phyloP scores from a whole-genome alignment of 2,797 vertebrate species.

The Acridotheres tristis region DNA sequence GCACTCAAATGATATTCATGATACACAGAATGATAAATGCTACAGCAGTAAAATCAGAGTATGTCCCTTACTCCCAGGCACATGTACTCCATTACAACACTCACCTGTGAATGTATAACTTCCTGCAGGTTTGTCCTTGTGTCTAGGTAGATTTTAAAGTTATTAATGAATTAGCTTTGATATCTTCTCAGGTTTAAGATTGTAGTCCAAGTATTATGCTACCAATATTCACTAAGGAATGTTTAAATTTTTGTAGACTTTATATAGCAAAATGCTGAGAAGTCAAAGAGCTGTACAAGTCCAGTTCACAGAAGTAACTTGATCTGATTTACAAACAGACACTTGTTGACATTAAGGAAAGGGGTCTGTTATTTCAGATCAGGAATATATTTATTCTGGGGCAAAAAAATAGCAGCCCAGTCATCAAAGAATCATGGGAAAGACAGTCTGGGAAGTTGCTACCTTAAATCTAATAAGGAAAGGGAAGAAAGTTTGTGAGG shows the following conservation, averaged over 20 bases:
- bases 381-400: background rate
- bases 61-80: background rate
- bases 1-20: background rate
- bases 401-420: background rate
- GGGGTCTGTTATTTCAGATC: background rate
- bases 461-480: background rate
- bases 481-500: background rate
- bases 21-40: background rate
- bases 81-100: background rate
- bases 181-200: background rate
- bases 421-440: background rate
- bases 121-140: background rate
- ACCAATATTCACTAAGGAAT: background rate
- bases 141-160: background rate
- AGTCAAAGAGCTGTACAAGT: background rate
- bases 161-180: background rate
- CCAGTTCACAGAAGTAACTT: background rate
- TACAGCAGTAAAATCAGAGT: background rate
- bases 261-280: background rate
- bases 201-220: background rate
- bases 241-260: background rate
- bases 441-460: background rate
- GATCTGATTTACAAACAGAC: background rate
- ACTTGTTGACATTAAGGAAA: background rate
- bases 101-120: background rate